Percentiles rank a stretch among this genome's conserved stretches.
Evolutionary conservation across 2,113 vertebrate species (phyloP).

Genomic region (Otis tarda): DNA sequence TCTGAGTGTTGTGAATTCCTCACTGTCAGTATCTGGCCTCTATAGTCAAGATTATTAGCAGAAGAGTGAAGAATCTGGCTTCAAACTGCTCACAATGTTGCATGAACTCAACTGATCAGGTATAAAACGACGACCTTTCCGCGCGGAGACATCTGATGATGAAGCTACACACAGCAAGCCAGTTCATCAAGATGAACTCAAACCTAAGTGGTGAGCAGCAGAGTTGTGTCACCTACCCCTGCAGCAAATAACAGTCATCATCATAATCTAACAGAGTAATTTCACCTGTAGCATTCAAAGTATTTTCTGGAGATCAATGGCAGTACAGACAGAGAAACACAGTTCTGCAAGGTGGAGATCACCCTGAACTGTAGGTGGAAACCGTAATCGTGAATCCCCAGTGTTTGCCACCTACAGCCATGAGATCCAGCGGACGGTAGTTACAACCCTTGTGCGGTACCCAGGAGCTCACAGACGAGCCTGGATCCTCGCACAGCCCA

Average conservation of each 20-base stretch:
- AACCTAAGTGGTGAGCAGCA: background rate
- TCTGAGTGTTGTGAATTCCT: background rate
- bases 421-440: background rate
- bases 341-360: background rate
- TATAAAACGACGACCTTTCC: background rate
- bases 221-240: background rate
- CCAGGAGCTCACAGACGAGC: background rate
- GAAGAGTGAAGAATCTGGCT: background rate
- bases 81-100: background rate
- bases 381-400: background rate
- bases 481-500: background rate
- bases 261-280: background rate
- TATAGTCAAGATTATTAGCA: background rate
- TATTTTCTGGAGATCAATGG: background rate
- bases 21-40: background rate
- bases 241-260: background rate
- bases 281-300: background rate
- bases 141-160: background rate
- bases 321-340: background rate
- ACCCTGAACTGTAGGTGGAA: background rate
- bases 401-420: background rate
- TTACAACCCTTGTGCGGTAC: rapidly evolving
- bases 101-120: background rate
- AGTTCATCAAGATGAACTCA: background rate
- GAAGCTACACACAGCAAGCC: background rate